A percentile compares a stretch with the other conserved stretches of the same genome.
Conservation (phyloP, 1,140 invertebrate species). For the Pantala flavescens region DNA sequence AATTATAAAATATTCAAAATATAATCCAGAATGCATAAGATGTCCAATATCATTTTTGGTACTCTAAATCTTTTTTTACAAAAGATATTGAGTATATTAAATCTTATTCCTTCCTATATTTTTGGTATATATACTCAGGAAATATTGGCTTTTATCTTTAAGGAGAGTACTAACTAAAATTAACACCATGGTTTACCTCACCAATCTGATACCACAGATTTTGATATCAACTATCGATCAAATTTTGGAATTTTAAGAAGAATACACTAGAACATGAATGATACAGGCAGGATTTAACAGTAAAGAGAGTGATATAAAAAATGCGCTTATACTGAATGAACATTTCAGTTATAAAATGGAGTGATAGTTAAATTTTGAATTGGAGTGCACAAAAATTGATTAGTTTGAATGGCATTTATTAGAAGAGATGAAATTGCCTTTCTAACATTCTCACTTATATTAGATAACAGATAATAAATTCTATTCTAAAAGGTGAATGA, state of each 20-base stretch:
- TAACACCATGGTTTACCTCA: neutral
- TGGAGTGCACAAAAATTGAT: slow-evolving; percentile 1
- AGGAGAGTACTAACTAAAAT: no score
- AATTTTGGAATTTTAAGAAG: neutral
- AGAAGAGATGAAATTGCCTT: neutral
- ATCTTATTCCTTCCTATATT: no score
- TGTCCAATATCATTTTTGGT: no score
- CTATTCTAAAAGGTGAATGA: neutral
- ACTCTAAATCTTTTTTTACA: no score
- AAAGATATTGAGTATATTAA: no score
- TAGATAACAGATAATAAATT: neutral
- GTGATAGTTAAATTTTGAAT: neutral
- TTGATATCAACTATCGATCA: neutral
- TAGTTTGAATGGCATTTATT: neutral
- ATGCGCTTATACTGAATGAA: neutral
- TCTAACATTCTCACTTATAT: neutral
- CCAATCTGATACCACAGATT: neutral
- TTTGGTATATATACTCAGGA: no score
- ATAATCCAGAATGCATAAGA: no score
- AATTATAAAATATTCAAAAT: no score
- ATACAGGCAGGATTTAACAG: neutral
- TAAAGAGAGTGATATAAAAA: neutral
- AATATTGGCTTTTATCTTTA: no score
- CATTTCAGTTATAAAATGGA: neutral
- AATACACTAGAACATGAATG: neutral